Evolutionary conservation across 2,113 vertebrate genomes (phyloP), one percentile per base, ranked within the genome.

Genomic region (Ophthalmolycus amberensis): DNA sequence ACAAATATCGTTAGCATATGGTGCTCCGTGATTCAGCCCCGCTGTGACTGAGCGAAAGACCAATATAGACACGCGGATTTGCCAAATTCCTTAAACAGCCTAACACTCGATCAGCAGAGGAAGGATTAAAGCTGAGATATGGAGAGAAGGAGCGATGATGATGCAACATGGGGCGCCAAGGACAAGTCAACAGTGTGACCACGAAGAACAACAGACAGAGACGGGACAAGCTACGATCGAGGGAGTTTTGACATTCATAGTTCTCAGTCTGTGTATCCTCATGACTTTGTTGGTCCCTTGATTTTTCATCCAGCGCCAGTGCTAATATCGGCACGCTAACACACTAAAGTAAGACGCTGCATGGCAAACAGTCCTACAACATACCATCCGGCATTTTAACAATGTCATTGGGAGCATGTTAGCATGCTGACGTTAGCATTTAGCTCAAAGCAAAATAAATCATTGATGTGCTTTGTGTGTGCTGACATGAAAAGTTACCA

Each of bases 1-100:
- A 80, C n/a, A 68, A 79, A 90, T 91, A 89, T 92, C 89, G 83
- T 85, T 90, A 86, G 77, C 86, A 92, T 90, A 85, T 94, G 91
- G 85, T 29, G 58, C 74, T 78, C 64, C 34, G 74, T 84, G 86
- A 87, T 72, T 89, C 82, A 84, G 46, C 70, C 71, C 34, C 16
- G 12, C 75, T 79, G 32, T 67, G 72, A 27, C 71, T 37, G 62
- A 80, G 66, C 25, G 63, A 16, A 54, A 60, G 70, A 79, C 71
- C 52, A 56, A 59, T 77, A 74, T 60, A 50, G 63, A 79, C 48
- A 3, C 56, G 46, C 25, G 20, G 66, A 40, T 3, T 14, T 50
- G 71, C 56, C 73, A 74, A 54, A 76, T 62, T 76, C 75, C 29
- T 46, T 20, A 64, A 72, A 76, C 56, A 42, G 71, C 20, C 16